A percentile compares a stretch with the other conserved stretches of the same genome.
Conservation (phyloP, 2,888 invertebrate species). For the Ptilodon capucinus region DNA sequence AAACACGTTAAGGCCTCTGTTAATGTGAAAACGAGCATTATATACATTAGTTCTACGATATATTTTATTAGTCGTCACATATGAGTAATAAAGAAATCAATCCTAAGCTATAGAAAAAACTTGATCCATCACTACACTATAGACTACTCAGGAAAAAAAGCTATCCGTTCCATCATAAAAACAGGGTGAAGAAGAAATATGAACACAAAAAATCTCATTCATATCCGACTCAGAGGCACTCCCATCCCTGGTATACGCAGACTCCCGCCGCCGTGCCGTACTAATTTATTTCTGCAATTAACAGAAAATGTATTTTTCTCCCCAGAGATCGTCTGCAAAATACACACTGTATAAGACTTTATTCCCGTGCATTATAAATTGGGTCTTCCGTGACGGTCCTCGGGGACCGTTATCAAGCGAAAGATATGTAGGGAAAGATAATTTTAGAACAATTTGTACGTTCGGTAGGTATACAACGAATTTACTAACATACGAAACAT, state of each 20-base stretch:
- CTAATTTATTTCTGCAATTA: conserved; percentile 36
- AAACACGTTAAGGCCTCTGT: too few relatives aligned
- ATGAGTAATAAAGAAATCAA: too few relatives aligned
- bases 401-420: conserved; percentile 17
- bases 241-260: conserved; percentile 12
- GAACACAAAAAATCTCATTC: background rate
- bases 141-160: background rate
- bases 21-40: too few relatives aligned
- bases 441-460: background rate
- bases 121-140: background rate
- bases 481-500: too few relatives aligned
- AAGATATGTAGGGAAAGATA: conserved; percentile 12
- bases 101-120: too few relatives aligned
- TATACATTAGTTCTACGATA: too few relatives aligned
- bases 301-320: conserved; percentile 34
- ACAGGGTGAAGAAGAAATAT: background rate
- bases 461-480: too few relatives aligned
- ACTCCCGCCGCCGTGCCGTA: conserved; percentile 7
- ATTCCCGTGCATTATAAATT: conserved; percentile 36
- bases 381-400: conserved; percentile 26
- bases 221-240: conserved; percentile 2
- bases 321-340: conserved; percentile 23
- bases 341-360: conserved; percentile 27
- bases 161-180: background rate
- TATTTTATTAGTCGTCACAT: too few relatives aligned